Evolutionary conservation across 2,888 invertebrate genomes (phyloP), one percentile per base, ranked within the genome.

Genomic region (Macaria liturata): DNA sequence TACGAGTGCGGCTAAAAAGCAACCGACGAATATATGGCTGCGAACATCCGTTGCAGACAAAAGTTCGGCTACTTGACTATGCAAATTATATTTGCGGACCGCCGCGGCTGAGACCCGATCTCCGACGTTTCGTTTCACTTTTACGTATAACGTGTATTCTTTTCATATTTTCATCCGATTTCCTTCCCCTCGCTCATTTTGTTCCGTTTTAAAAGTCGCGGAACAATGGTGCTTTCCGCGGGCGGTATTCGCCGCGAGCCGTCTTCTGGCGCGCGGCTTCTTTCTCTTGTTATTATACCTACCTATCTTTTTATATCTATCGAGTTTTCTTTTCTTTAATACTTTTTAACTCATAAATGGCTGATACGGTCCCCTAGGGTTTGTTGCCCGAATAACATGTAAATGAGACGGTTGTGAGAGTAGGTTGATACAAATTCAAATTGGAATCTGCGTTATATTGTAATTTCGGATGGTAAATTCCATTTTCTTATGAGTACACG

Each of bases 71-170:
- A 92, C 89, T 92, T 91, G 91, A 79, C 89, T 91, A 92, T 92
- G 92, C 92, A 92, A 92, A 92, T 92, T 92, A 91, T 91, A 92
- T 92, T 92, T 92, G 91, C 92, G 84, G 91, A 92, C 92, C 84
- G 85, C 85, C 83, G 81, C 84, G 84, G 79, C 80, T 80, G 84
- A 83, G 87, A 84, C 85, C 82, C 88, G 89, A 91, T 91, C 90
- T 86, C 84, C 84, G 78, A 83, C 88, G 80, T 90, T 91, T 81
- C 92, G 85, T 92, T 92, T 89, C 89, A 87, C 88, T 88, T 87
- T 80, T 86, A 80, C 83, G 82, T 86, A 83, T 83, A 89, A 82
- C 84, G 84, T 89, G 90, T 90, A 91, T 88, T 91, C 91, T 89
- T 89, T 91, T 91, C 90, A 91, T 92, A 91, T 91, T 91, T 91